Conservation (phyloP, 64 coral and sea anemone species). For the Dendronephthya gigantea region DNA sequence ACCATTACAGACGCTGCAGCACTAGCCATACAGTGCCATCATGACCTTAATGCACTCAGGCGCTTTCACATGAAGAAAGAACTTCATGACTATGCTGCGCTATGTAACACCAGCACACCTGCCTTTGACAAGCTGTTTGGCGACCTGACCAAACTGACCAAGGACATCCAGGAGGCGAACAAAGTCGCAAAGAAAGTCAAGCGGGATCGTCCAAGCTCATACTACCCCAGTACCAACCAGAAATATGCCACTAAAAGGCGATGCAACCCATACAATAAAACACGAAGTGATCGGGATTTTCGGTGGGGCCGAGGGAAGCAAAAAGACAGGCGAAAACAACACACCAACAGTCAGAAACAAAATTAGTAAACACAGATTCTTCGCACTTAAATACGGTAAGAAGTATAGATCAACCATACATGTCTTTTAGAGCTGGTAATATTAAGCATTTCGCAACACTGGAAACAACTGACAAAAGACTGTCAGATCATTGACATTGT, state of each 20-base stretch:
- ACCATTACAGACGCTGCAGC: no score
- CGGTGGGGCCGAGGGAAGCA: slow-evolving; percentile 14
- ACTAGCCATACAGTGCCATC: no score
- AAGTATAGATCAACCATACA: not conserved
- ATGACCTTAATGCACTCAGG: not conserved
- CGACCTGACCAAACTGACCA: not conserved
- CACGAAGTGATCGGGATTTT: not conserved
- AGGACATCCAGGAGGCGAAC: not conserved
- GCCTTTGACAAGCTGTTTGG: slow-evolving; percentile 5
- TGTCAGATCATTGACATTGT: not conserved
- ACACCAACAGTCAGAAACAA: not conserved
- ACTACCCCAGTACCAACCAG: not conserved
- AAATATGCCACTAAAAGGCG: not conserved
- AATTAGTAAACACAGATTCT: not conserved
- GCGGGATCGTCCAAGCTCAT: not conserved
- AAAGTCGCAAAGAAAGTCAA: not conserved
- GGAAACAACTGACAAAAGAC: not conserved
- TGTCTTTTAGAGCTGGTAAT: not conserved
- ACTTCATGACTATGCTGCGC: slow-evolving; percentile 13
- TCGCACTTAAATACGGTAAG: not conserved
- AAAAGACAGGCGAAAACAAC: not conserved
- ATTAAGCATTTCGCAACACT: not conserved
- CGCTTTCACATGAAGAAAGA: slow-evolving; percentile 19
- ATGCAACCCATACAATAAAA: not conserved
- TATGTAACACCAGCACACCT: not conserved